Base-by-base conservation (phyloP, 1,140 invertebrate species). In the Ceratosolen solmsi region DNA sequence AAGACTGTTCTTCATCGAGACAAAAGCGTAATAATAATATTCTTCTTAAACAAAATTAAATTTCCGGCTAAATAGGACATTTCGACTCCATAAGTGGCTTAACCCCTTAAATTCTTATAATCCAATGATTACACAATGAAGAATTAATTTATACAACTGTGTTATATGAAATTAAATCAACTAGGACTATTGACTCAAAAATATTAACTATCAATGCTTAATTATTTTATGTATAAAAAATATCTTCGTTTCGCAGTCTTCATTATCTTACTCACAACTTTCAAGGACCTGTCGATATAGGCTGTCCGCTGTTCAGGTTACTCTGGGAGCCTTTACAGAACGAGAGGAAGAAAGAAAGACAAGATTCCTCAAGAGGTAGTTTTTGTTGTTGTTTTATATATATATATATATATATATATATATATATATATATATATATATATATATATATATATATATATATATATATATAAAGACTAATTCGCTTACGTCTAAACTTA, bases 231-330 rank as follows among this genome's bases (percentile, higher is more conserved):
- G 15, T 15, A 72, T 54, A 72, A 78, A 54, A 76, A 41, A 51
- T 74, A 83, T 83, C 76, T 74, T 79, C 70, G 20, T 41, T 83
- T 73, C 82, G 70, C 82, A 83, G 70, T 83, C 82, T 83, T 83
- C 82, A 63, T 83, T 63, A 8, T 83, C 82, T 83, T 83, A 83
- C 82, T 83, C 82, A 83, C 82, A 79, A 83, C 75, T 83, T 79
- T 83, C 76, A 68, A 74, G 82, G 49, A 83, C 38, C 77, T 79
- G 70, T 83, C 49, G 82, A 65, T 74, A 74, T 79, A 74, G 65
- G 71, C 79, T 54, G 70, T 72, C 58, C 75, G 75, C 51, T 82
- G 81, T 63, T 82, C 82, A 83, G 82, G 56, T 74, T 83, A 79
- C 82, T 51, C 82, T 79, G 71, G 71, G 58, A 72, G 70, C 76